Evolutionary conservation across 1,140 invertebrate genomes (phyloP), one percentile per base, ranked within the genome.

Genomic region (Papilio helenus): DNA sequence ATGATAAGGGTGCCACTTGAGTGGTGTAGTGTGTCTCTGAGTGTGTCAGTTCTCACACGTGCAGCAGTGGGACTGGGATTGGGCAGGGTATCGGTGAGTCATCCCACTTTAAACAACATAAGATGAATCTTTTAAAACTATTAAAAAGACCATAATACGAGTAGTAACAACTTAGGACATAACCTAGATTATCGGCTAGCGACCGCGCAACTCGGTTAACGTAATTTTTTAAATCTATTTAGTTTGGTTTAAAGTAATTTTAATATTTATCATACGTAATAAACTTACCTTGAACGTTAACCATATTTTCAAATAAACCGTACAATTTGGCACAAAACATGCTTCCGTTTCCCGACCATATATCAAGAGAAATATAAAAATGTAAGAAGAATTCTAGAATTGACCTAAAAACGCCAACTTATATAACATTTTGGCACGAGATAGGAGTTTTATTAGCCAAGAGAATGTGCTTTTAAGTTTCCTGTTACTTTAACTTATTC

Each of bases 321-420:
- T 12, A 12, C 58, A 68, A 68, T 68, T 68, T 68, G 61, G 61
- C 61, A 68, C 61, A 26, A 34, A 68, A 68, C 23, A 10, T 68
- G 61, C 26, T 68, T 68, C 61, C 26, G 16, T 7, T 68, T 68
- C 26, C 61, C 23, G 10, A 68, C 26, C 23, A 10, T 58, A 68
- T 34, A 29, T 68, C 58, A 26, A 76, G 20, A 81, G 74, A 44
- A 68, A 51, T 61, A 61, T 61, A 61, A 68, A 29, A 65, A 29
- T 65, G 23, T 65, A 65, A 29, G 23, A n/a, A 61, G 14, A 68
- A 68, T 68, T 68, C 26, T 16, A 16, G 12, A 29, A 16, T 68
- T 68, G 61, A 68, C 61, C 61, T 18, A 68, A 29, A 14, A 68
- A 16, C 26, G 23, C 3, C 14, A 1, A 29, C 23, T 68, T 68